Evolutionary conservation across 2,888 invertebrate species (phyloP).

Genomic region (Ectemnius continuus): DNA sequence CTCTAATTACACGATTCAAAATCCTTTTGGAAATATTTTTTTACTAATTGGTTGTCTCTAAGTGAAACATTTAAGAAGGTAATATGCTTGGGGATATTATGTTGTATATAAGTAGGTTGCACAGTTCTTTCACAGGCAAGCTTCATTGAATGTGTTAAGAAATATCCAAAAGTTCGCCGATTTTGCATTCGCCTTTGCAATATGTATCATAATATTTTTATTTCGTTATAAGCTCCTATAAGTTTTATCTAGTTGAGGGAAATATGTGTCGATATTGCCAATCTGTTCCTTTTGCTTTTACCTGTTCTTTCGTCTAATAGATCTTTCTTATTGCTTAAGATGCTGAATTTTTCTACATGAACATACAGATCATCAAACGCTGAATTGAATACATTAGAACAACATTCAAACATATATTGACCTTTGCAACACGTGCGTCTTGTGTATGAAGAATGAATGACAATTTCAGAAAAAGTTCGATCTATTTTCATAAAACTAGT

Average conservation of each 20-base stretch:
- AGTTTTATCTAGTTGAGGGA: too few species aligned
- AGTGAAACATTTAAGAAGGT: too few species aligned
- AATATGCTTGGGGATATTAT: too few species aligned
- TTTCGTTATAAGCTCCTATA: too few species aligned
- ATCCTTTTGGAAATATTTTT: too few species aligned
- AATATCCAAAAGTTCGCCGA: constrained; percentile 38
- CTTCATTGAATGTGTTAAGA: constrained; percentile 26
- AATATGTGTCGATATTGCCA: constrained; percentile 13
- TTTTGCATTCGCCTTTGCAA: constrained; percentile 13
- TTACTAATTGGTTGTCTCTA: too few species aligned
- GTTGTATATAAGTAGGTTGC: too few species aligned
- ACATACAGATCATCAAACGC: neutral
- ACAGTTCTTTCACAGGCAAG: too few species aligned
- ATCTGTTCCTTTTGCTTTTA: too few species aligned
- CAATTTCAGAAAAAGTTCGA: constrained; percentile 41
- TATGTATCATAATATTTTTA: too few species aligned
- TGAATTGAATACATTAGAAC: too few species aligned
- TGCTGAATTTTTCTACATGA: constrained; percentile 47
- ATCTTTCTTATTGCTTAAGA: constrained; percentile 7
- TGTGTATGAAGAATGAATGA: constrained; percentile 22
- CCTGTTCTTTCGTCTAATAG: too few species aligned
- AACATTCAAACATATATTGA: neutral
- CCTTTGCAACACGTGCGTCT: constrained; percentile 24
- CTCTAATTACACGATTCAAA: constrained; percentile 33
- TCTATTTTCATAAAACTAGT: constrained; percentile 51